Evolutionary conservation across 1,140 invertebrate genomes (phyloP), one percentile per base, ranked within the genome.

Genomic region (Zaprionus nigranus): DNA sequence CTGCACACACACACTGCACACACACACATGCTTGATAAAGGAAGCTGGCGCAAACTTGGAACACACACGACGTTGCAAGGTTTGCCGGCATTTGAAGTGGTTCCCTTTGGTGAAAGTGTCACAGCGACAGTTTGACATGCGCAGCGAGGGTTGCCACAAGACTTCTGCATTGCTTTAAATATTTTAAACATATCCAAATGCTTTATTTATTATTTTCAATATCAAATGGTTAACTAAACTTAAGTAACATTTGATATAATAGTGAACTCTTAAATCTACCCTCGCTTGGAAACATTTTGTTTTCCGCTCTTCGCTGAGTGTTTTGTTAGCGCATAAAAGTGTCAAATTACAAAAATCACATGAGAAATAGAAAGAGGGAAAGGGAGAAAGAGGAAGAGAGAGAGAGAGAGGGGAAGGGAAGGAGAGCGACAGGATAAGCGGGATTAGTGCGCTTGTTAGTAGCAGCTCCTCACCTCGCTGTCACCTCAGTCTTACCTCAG

Each of bases 261-360:
- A 15, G 13, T 6, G 5, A 40, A 51, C 46, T 20, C 2, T n/a
- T 24, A 12, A 11, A 51, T 6, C 73, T 60, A 12, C 73, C 67
- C 67, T 71, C 73, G 73, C n/a, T 57, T 9, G 15, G 5, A 5
- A 20, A 5, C 20, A 63, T 12, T 34, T 34, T 65, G 40, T 40
- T 64, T 49, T 7, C 11, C 26, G 58, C 43, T 70, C 73, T 64
- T 46, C 17, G 36, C 20, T 60, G 54, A 75, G 66, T 67, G 70
- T 77, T 73, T 77, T 77, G 75, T 77, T 77, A 66, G 57, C 63
- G 62, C 70, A 78, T 67, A 63, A 88, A 90, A 90, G 85, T 88
- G 81, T 88, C 84, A 90, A 90, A 74, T 88, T 88, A 88, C 83
- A 72, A 59, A 67, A 82, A 87, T 87, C 83, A 87, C 84, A 81